A percentile compares a stretch with the other conserved stretches of the same genome.
phyloP scores from a whole-genome alignment of 1,140 invertebrate species.

The Riptortus pedestris region DNA sequence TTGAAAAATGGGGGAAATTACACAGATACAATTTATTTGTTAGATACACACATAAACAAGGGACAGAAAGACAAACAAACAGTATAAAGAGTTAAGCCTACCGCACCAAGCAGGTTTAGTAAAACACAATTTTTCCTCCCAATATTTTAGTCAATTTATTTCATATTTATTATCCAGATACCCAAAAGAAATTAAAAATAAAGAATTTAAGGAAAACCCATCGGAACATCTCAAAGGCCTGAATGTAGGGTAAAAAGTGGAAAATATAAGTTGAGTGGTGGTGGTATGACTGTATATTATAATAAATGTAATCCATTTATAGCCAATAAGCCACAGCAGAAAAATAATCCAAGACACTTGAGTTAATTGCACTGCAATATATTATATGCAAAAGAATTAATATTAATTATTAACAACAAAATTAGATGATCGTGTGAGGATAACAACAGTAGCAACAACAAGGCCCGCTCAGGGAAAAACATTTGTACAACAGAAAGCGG shows the following conservation, averaged over 20 bases:
- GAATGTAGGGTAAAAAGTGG: slow-evolving; percentile 11
- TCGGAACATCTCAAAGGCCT: neutral
- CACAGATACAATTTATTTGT: slow-evolving; percentile 3
- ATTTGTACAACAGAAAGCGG: neutral
- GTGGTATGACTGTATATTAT: slow-evolving; percentile 6
- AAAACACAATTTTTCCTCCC: neutral
- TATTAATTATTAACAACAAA: slow-evolving; percentile 9
- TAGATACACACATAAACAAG: slow-evolving; percentile 19
- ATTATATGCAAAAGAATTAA: neutral
- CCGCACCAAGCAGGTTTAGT: slow-evolving; percentile 7
- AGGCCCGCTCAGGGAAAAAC: neutral
- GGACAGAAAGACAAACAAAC: slow-evolving; percentile 13
- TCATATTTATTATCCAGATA: too few species aligned
- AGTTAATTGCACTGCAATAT: slow-evolving; percentile 28
- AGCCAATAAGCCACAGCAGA: slow-evolving; percentile 27
- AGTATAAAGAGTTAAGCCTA: slow-evolving; percentile 1
- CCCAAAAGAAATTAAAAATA: too few species aligned
- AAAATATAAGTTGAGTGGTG: slow-evolving; percentile 13
- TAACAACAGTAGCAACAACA: neutral
- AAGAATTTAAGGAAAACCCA: too few species aligned
- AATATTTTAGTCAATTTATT: too few species aligned
- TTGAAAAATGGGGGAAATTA: slow-evolving; percentile 14
- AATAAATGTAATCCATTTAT: slow-evolving; percentile 19
- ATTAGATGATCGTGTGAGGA: neutral
- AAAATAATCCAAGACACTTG: slow-evolving; percentile 29